These are phyloP conservation scores for Emydocephalus ijimae DNA, from an alignment of 2,113 vertebrate species.

Conservation along the genomic window DNA sequence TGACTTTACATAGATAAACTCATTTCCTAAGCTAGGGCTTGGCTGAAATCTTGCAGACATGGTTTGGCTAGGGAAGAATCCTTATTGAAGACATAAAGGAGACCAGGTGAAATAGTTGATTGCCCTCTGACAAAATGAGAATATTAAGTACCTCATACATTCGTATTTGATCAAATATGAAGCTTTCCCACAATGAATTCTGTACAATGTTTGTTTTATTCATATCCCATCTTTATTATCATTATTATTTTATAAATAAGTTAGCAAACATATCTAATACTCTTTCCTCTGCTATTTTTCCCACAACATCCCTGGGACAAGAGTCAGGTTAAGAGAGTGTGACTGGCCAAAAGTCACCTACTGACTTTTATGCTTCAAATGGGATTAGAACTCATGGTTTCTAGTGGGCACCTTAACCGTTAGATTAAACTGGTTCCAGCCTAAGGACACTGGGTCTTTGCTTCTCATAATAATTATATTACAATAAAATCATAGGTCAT, in stretches of 20 bases:
- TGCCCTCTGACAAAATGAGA: not conserved
- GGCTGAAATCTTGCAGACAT: not conserved
- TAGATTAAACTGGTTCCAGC: too few species aligned
- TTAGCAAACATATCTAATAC: too few species aligned
- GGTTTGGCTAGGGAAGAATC: not conserved
- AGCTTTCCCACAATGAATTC: not conserved
- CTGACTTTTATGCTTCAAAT: too few species aligned
- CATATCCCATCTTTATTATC: too few species aligned
- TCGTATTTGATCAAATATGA: not conserved
- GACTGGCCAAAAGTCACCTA: too few species aligned
- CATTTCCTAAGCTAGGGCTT: not conserved
- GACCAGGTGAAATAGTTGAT: not conserved
- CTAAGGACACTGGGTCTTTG: not conserved
- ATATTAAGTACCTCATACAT: not conserved
- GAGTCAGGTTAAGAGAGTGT: too few species aligned
- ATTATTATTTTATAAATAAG: too few species aligned
- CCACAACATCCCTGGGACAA: too few species aligned
- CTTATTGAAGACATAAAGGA: not conserved
- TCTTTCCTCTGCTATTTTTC: too few species aligned
- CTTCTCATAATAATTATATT: not conserved
- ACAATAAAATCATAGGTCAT: not conserved
- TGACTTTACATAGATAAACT: not conserved
- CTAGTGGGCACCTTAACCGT: too few species aligned
- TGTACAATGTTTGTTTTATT: not conserved
- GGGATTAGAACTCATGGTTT: too few species aligned